phyloP scores from a whole-genome alignment of 64 coral and sea anemone genomes.

The Montipora capricornis region DNA sequence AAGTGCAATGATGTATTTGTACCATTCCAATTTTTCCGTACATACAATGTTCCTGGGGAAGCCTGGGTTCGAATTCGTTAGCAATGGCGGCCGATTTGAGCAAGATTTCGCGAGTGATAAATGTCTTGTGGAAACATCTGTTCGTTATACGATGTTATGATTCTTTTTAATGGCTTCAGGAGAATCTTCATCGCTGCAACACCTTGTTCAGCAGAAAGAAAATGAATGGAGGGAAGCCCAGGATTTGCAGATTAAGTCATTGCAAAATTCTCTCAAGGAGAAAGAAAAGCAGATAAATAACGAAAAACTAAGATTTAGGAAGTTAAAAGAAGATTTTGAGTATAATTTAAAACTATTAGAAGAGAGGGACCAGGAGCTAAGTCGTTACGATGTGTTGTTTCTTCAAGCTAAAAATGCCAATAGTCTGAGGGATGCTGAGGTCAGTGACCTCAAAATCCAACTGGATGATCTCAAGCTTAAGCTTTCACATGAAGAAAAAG shows the following conservation, averaged over 20 bases:
- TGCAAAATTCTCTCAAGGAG: constrained; percentile 78
- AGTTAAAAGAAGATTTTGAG: constrained; percentile 96
- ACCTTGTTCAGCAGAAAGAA: constrained; percentile 96
- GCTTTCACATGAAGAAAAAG: constrained; percentile 77
- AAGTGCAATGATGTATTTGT: no score
- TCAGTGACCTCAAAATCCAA: constrained; percentile 92
- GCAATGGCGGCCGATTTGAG: no score
- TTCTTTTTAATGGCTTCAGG: not conserved
- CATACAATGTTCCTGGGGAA: no score
- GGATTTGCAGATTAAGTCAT: constrained; percentile 70
- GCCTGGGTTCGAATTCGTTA: no score
- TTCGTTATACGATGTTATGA: not conserved
- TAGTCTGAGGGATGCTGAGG: constrained; percentile 71
- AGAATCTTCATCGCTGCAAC: constrained; percentile 38
- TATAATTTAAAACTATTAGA: constrained; percentile 89
- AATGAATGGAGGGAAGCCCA: constrained; percentile 94
- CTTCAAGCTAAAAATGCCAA: constrained; percentile 73
- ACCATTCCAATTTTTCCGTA: no score
- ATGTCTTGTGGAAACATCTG: no score
- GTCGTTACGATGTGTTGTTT: constrained; percentile 88
- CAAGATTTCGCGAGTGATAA: no score
- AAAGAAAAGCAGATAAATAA: constrained; percentile 77
- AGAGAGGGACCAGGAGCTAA: constrained; percentile 90
- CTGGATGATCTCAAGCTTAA: constrained; percentile 90
- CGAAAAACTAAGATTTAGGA: constrained; percentile 85